Base-by-base conservation (phyloP, 2,888 invertebrate genomes). In the Drosophila flavopinicola region DNA sequence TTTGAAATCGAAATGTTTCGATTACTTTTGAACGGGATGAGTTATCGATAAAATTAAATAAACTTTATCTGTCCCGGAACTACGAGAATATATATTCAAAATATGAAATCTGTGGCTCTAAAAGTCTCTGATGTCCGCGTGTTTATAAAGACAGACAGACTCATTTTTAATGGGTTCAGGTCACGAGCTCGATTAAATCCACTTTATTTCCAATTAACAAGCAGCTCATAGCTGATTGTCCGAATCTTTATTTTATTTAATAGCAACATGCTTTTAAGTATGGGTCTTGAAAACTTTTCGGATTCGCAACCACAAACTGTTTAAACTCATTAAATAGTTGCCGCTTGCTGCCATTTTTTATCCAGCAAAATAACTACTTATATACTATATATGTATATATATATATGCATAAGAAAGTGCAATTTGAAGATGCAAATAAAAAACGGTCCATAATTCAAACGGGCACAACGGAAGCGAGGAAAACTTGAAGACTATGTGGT, bases 381-480 rank as follows among this genome's bases (percentile, higher is more conserved):
- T 42, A 41, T 32, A 30, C n/a, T 39, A 13, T n/a, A 48, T 32
- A 58, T 39, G 4, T 30, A 37, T 27, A 38, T 32, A 29, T 45
- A 41, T 35, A 11, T 37, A 20, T 6, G 1, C 37, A 1, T 0
- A 35, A 4, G 13, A 35, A 37, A 47, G 29, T 25, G 32, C 39
- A 10, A 51, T 32, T 58, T 67, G 15, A 41, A 59, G 48, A 66
- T 58, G 68, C 54, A 66, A 66, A 58, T 64, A 63, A 59, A 57
- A 51, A 39, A 6, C 27, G 15, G n/a, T 29, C 42, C 58, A 35
- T 69, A 67, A 65, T 49, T 79, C 47, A 30, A 42, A 17, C 32
- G 23, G 20, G 30, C 1, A 10, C 15, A 29, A 49, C 15, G 33
- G 45, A 35, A 49, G 13, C 42, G n/a, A n/a, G 7, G 45, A 52